Base-by-base conservation (phyloP, 92 coral and sea anemone genomes). In the Porites divaricata region DNA sequence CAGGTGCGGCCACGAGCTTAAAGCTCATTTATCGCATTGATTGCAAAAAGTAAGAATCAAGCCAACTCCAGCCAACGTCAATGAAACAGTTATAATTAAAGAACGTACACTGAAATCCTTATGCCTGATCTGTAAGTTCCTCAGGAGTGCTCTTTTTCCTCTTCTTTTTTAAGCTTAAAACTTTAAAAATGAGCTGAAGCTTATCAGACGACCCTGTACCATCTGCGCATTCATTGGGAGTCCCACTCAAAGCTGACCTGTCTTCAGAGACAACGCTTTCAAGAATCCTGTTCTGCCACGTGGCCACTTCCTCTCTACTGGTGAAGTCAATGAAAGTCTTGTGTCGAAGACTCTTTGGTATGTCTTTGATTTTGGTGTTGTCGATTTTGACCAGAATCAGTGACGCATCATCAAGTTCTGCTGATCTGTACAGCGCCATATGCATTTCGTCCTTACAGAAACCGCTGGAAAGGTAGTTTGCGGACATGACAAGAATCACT, bases 401-500 rank as follows among this genome's bases (percentile, higher is more conserved):
- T 1, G 95, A 88, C 5, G 74, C 20, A n/a, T 75, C 91, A 20
- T 86, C 87, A 50, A 64, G 81, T 57, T 70, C 85, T 28, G 92
- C 45, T n/a, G 75, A 28, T 59, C 95, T 75, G 76, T 89, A 81
- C 11, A 91, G 54, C 1, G 98, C 98, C 80, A 92, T 86, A 64
- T 89, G 79, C 28, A 94, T 90, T 64, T 94, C 98, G 54, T 93
- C 92, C 35, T 83, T 86, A 81, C 98, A 94, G 81, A 64, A 94
- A 4, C 83, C 88, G 72, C 98, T 94, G 67, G 67, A 73, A 84
- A 94, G 81, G 88, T 94, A 94, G 59, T 87, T 89, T 62, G 11
- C 76, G 9, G 98, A 94, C 95, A 94, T 80, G 72, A 92, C 89
- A 15, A 92, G 86, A 16, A 94, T 83, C n/a, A 94, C 93, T 68